Percentiles rank a stretch among this genome's conserved stretches.
Conservation (phyloP, 2,888 invertebrate genomes). For the Noctuana brunneofusca region DNA sequence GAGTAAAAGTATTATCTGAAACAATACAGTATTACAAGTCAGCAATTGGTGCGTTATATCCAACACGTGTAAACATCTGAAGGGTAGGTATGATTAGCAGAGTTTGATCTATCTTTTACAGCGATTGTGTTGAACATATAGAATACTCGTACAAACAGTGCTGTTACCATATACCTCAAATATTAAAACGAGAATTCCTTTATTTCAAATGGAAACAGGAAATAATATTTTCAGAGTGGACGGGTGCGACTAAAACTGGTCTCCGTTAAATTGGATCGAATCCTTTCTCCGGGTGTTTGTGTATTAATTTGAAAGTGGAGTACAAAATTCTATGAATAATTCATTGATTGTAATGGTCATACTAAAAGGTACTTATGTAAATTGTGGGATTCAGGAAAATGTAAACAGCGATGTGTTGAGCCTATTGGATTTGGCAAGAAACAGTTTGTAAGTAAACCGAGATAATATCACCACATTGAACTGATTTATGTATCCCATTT, state of each 20-base stretch:
- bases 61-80: too few relatives aligned
- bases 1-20: slow-evolving; percentile 51
- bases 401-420: slow-evolving; percentile 49
- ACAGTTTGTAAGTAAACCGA: slow-evolving; percentile 48
- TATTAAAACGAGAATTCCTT: too few relatives aligned
- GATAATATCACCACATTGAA: slow-evolving; percentile 40
- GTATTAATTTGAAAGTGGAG: slow-evolving; percentile 25
- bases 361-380: slow-evolving; percentile 61
- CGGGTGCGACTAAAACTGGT: neutral
- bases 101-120: too few relatives aligned
- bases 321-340: slow-evolving; percentile 53
- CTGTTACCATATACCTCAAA: too few relatives aligned
- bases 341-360: slow-evolving; percentile 49
- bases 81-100: too few relatives aligned
- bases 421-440: slow-evolving; percentile 47
- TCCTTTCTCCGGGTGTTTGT: slow-evolving; percentile 17
- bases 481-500: slow-evolving; percentile 40
- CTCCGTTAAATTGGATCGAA: slow-evolving; percentile 14
- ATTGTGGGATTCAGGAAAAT: slow-evolving; percentile 56
- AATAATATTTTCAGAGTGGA: neutral
- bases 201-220: neutral
- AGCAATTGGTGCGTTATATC: neutral
- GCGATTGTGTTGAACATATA: too few relatives aligned
- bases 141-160: too few relatives aligned
- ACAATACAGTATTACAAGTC: slow-evolving; percentile 46